A percentile compares a stretch with the other conserved stretches of the same genome.
Evolutionary conservation across 2,888 invertebrate genomes (phyloP).

Genomic region (Yponomeuta sedellus): DNA sequence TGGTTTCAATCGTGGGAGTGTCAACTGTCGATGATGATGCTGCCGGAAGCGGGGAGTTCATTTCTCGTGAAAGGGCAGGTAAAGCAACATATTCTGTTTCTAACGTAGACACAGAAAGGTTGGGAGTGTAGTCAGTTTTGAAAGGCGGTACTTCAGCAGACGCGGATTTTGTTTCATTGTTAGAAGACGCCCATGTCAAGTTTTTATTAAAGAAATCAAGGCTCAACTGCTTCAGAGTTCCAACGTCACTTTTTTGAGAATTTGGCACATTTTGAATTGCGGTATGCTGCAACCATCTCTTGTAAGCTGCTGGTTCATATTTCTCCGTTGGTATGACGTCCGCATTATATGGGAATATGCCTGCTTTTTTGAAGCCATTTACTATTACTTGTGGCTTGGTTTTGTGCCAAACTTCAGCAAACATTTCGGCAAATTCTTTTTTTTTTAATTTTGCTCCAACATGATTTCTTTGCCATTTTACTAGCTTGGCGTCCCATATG

Average conservation of each 20-base stretch:
- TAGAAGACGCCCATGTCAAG: background rate
- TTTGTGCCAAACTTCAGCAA: slow-evolving; percentile 12
- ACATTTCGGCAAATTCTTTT: slow-evolving; percentile 10
- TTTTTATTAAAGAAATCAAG: background rate
- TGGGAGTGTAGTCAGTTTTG: background rate
- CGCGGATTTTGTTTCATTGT: slow-evolving; percentile 1
- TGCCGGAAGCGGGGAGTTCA: background rate
- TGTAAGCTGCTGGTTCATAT: slow-evolving; percentile 14
- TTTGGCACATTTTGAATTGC: background rate
- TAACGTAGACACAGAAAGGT: background rate
- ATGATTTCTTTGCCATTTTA: slow-evolving; percentile 13
- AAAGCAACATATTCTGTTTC: background rate
- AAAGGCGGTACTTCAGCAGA: background rate
- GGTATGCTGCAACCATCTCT: slow-evolving; percentile 7
- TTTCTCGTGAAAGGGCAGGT: background rate
- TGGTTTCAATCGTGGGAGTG: slow-evolving; percentile 1
- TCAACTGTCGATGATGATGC: background rate
- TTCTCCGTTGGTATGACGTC: slow-evolving; percentile 12
- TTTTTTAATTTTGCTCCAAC: slow-evolving; percentile 10
- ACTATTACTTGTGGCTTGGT: slow-evolving; percentile 5
- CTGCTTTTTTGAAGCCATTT: slow-evolving; percentile 15
- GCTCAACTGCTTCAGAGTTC: background rate
- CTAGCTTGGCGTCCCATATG: slow-evolving; percentile 11
- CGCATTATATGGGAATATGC: slow-evolving; percentile 12
- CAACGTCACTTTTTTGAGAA: background rate